Conservation (phyloP, 1,140 invertebrate species). For the Bombus soroeensis region DNA sequence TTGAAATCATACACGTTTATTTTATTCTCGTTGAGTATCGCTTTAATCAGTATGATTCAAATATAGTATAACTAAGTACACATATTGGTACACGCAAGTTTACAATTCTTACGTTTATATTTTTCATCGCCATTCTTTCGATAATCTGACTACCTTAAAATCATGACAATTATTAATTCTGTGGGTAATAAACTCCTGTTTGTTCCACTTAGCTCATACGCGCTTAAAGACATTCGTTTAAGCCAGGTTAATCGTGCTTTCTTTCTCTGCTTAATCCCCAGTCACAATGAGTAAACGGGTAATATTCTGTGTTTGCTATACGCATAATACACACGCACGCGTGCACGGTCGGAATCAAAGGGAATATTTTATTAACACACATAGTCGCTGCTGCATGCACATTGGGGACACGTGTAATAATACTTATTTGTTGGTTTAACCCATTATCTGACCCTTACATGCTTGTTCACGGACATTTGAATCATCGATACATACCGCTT, state of each 20-base stretch:
- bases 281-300: slow-evolving; percentile 4
- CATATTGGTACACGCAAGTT: too few relatives aligned
- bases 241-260: slow-evolving; percentile 9
- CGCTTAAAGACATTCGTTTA: neutral
- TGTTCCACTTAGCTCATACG: neutral
- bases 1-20: too few relatives aligned
- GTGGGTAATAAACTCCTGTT: neutral
- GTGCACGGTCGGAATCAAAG: slow-evolving; percentile 65
- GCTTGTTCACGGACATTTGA: slow-evolving; percentile 14
- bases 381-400: neutral
- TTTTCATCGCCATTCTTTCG: too few relatives aligned
- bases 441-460: slow-evolving; percentile 16
- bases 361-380: slow-evolving; percentile 70
- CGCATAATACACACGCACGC: slow-evolving; percentile 9
- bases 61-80: too few relatives aligned
- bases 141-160: too few relatives aligned
- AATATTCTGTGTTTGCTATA: slow-evolving; percentile 17
- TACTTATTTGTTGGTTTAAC: slow-evolving; percentile 35
- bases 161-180: too few relatives aligned
- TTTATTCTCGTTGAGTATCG: too few relatives aligned
- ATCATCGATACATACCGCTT: neutral
- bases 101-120: too few relatives aligned
- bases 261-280: neutral
- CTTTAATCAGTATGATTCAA: too few relatives aligned
- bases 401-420: slow-evolving; percentile 21